Percentiles rank a stretch among this genome's conserved stretches.
Conservation (phyloP, 2,797 vertebrate species). For the Phyllotis vaccarum region DNA sequence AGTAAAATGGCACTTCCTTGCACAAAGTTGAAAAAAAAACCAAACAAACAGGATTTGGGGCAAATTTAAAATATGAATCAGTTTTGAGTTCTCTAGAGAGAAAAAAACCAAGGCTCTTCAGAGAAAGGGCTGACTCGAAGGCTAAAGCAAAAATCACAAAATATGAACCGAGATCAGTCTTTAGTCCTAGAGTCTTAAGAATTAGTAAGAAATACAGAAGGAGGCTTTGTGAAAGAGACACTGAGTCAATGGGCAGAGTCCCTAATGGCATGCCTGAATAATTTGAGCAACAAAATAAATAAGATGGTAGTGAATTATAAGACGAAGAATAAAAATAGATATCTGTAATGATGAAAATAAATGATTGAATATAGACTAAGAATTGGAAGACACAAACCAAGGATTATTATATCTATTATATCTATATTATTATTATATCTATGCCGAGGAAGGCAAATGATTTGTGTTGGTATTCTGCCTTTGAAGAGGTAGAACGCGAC, state of each 20-base stretch:
- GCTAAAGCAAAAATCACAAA: background rate
- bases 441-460: background rate
- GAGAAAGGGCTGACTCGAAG: background rate
- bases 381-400: background rate
- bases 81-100: background rate
- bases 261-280: background rate
- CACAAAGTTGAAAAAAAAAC: background rate
- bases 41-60: background rate
- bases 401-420: too few species aligned
- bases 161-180: background rate
- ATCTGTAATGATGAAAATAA: background rate
- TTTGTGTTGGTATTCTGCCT: background rate
- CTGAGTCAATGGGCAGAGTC: background rate
- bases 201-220: background rate
- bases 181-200: background rate
- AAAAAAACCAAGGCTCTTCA: background rate
- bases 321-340: background rate
- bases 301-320: background rate
- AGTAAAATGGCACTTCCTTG: background rate
- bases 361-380: background rate
- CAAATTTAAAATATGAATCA: slow-evolving; percentile 7
- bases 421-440: too few species aligned
- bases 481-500: background rate
- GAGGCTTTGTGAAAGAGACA: background rate
- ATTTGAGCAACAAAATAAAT: background rate